These are phyloP conservation scores for Cerceris ruficornis DNA, from an alignment of 2,888 invertebrate species.

Conservation along the genomic window DNA sequence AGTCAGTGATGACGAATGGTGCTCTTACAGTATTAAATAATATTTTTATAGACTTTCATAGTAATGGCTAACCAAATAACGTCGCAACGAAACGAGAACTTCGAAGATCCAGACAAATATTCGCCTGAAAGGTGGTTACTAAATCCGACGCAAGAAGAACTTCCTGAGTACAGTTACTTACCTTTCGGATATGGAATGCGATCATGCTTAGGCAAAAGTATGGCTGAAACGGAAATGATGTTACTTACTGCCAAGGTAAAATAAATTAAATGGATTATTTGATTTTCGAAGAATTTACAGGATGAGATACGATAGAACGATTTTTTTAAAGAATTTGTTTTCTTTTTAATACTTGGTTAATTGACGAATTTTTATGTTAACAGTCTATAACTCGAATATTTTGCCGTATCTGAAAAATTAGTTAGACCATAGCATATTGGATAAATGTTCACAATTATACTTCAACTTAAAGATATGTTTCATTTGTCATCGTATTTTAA, in stretches of 20 bases:
- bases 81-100: conserved; percentile 85
- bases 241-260: conserved; percentile 84
- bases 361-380: too few relatives aligned
- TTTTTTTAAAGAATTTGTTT: not conserved
- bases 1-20: too few relatives aligned
- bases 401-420: too few relatives aligned
- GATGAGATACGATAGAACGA: too few relatives aligned
- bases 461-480: too few relatives aligned
- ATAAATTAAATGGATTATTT: not conserved
- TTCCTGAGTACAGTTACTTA: conserved; percentile 84
- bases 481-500: too few relatives aligned
- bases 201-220: conserved; percentile 85
- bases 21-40: not conserved
- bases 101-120: conserved; percentile 85
- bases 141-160: conserved; percentile 76
- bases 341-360: too few relatives aligned
- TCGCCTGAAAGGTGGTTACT: conserved; percentile 86
- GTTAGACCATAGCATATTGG: too few relatives aligned
- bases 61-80: conserved; percentile 87
- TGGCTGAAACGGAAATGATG: conserved; percentile 85
- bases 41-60: conserved; percentile 82
- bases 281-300: too few relatives aligned
- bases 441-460: too few relatives aligned
- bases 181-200: conserved; percentile 86
- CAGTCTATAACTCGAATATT: too few relatives aligned